phyloP scores from a whole-genome alignment of 2,113 vertebrate species.

The Ginglymostoma cirratum region DNA sequence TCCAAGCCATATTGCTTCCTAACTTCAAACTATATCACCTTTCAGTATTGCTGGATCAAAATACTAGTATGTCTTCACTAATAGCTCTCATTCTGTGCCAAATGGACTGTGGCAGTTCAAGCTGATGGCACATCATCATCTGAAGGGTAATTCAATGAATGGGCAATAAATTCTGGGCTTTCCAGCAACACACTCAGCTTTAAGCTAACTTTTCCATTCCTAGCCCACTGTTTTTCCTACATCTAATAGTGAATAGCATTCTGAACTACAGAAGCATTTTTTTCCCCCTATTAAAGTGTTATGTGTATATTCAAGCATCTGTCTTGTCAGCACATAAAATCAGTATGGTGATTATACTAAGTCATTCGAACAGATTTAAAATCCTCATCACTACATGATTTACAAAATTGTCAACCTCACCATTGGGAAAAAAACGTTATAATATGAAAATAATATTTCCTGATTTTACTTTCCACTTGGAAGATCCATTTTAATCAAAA shows the following conservation, averaged over 20 bases:
- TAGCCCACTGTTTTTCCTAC: neutral
- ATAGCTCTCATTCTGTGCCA: too few species aligned
- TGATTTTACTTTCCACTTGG: conserved; percentile 17
- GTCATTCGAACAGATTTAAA: neutral
- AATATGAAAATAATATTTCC: conserved; percentile 10
- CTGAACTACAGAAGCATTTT: neutral
- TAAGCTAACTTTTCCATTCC: neutral
- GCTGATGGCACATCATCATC: too few species aligned
- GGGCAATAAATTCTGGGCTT: too few species aligned
- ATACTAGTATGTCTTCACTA: too few species aligned
- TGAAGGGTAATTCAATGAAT: too few species aligned
- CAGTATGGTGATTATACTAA: neutral
- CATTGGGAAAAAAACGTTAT: neutral
- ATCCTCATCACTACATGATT: neutral
- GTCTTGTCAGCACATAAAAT: neutral
- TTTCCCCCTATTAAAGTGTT: neutral
- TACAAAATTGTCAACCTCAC: neutral
- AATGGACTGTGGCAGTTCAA: too few species aligned
- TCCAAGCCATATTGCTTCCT: too few species aligned
- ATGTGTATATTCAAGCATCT: neutral
- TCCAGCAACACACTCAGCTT: neutral
- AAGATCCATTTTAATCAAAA: conserved; percentile 16
- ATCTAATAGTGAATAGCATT: neutral
- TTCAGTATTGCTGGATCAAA: too few species aligned
- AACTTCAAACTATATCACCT: too few species aligned